A percentile compares a stretch with the other conserved stretches of the same genome.
Conservation (phyloP, 1,140 invertebrate genomes). For the Drosophila subobscura region DNA sequence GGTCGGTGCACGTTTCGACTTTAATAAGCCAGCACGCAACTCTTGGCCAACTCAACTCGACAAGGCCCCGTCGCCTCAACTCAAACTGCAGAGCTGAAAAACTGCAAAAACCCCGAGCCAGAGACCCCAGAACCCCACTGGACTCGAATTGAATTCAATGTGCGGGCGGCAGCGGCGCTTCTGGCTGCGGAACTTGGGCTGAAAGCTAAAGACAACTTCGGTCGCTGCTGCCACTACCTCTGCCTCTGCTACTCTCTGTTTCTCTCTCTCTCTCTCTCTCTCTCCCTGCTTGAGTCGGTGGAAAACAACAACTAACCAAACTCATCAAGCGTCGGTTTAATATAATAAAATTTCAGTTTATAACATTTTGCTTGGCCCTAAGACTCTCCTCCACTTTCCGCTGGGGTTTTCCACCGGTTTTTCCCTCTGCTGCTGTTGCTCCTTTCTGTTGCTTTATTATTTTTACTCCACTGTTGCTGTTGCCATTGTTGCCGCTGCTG, state of each 20-base stretch:
- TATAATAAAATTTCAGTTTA: slow-evolving; percentile 78
- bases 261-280: slow-evolving; percentile 23
- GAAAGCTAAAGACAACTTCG: slow-evolving; percentile 50
- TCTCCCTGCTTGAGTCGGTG: slow-evolving; percentile 1
- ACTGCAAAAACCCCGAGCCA: slow-evolving; percentile 14
- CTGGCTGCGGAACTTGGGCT: slow-evolving; percentile 5
- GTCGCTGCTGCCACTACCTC: slow-evolving; percentile 5
- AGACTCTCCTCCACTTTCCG: slow-evolving; percentile 25
- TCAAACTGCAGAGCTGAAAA: slow-evolving; percentile 16
- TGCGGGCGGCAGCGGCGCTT: slow-evolving; percentile 18
- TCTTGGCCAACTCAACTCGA: slow-evolving; percentile 67
- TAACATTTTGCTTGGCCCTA: slow-evolving; percentile 57
- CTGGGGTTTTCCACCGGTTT: background rate
- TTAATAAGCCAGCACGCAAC: slow-evolving; percentile 80
- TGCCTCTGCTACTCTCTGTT: background rate
- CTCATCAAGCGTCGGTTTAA: slow-evolving; percentile 78
- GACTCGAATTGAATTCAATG: slow-evolving; percentile 72
- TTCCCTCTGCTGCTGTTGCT: background rate
- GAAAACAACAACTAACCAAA: slow-evolving; percentile 67
- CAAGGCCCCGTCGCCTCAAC: slow-evolving; percentile 33
- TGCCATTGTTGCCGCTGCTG: slow-evolving; percentile 48
- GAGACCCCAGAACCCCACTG: slow-evolving; percentile 17
- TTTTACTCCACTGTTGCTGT: slow-evolving; percentile 59
- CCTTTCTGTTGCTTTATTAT: slow-evolving; percentile 64
- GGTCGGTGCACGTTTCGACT: slow-evolving; percentile 65